phyloP scores from a whole-genome alignment of 2,113 vertebrate species.

The Octodon degus region DNA sequence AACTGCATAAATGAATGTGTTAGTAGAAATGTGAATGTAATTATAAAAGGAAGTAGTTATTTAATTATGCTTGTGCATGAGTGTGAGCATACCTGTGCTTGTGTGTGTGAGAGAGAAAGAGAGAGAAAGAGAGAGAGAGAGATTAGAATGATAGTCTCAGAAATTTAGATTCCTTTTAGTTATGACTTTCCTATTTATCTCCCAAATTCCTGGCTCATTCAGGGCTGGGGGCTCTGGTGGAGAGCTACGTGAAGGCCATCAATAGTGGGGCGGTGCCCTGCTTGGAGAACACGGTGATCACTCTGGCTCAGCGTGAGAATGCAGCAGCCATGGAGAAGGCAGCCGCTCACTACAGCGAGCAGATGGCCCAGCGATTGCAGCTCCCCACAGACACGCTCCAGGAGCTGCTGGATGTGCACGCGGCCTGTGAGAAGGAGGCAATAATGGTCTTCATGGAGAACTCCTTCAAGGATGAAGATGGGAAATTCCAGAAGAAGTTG shows the following conservation, averaged over 20 bases:
- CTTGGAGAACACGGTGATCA: constrained; percentile 81
- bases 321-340: constrained; percentile 73
- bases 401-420: constrained; percentile 68
- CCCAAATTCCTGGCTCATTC: too few relatives aligned
- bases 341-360: constrained; percentile 50
- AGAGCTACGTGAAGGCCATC: constrained; percentile 56
- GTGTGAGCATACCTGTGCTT: too few relatives aligned
- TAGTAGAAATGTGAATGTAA: not conserved
- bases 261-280: constrained; percentile 80
- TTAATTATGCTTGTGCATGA: not conserved
- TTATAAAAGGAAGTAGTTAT: not conserved
- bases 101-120: not conserved
- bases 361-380: not conserved
- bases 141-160: not conserved
- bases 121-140: not conserved
- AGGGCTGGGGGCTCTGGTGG: too few relatives aligned
- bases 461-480: constrained; percentile 79
- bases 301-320: constrained; percentile 82
- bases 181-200: not conserved
- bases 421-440: constrained; percentile 72
- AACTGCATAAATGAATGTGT: not conserved
- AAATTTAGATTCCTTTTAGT: not conserved
- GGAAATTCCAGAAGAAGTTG: constrained; percentile 64
- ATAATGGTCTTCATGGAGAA: constrained; percentile 73
- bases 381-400: constrained; percentile 71